Evolutionary conservation across 1,140 invertebrate genomes (phyloP), one percentile per base, ranked within the genome.

Genomic region (Drosophila oshimai): DNA sequence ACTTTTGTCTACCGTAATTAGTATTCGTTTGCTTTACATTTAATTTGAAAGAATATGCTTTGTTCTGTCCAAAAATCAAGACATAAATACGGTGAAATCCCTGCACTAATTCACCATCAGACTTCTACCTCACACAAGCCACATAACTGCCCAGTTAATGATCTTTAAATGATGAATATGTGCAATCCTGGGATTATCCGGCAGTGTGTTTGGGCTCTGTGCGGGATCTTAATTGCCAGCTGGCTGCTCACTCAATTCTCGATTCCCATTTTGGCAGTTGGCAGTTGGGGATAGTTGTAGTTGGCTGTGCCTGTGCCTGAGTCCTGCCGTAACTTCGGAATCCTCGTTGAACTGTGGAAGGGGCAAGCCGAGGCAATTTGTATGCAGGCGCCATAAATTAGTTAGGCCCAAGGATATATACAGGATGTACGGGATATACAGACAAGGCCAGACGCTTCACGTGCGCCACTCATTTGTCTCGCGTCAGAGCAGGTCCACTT

Each of bases 381-480:
- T 84, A 84, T 84, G 80, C 80, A 58, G 71, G 65, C 65, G 71
- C 75, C 75, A 84, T 84, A 84, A 86, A 84, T 84, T 79, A 86
- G 79, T 45, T 37, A n/a, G 80, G 65, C 49, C 64, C 39, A 42
- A 22, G 55, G 44, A 64, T 18, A 36, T n/a, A n/a, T n/a, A n/a
- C n/a, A n/a, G n/a, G n/a, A n/a, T n/a, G n/a, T n/a, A n/a, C n/a
- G 51, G 36, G 39, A 28, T 37, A 41, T 33, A 58, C 36, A 47
- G 42, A 49, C 62, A 49, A 29, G 44, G 28, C 44, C 49, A 70
- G 64, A 51, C 67, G 67, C 72, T 86, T 87, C 80, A 86, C 80
- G 80, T 86, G 72, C 80, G 72, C 67, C 67, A 87, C 80, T 86
- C 80, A 86, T 86, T 86, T 86, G 80, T 86, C 76, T 86, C 53